These are phyloP conservation scores for Onchidella celtica DNA, from an alignment of 2,888 invertebrate genomes.

Conservation along the genomic window DNA sequence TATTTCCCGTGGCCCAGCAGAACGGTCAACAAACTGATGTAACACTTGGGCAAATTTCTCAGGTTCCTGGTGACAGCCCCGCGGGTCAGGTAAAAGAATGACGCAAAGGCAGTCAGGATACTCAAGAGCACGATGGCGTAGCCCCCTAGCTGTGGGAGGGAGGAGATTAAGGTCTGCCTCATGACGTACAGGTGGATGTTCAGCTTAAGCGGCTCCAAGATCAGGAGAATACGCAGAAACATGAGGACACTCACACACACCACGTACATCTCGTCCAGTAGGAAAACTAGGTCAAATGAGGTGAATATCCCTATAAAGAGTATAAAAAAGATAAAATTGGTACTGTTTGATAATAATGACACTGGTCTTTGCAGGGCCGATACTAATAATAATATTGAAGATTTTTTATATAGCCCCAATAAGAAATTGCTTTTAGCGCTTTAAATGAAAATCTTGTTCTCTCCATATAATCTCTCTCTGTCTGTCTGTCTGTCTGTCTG, in stretches of 20 bases:
- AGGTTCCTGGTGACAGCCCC: conserved; percentile 29
- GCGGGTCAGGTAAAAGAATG: conserved; percentile 42
- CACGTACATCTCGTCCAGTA: conserved; percentile 50
- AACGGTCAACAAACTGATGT: conserved; percentile 37
- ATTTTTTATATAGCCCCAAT: too few species aligned
- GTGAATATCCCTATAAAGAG: conserved; percentile 55
- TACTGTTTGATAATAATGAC: too few species aligned
- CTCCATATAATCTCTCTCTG: too few species aligned
- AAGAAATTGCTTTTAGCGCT: too few species aligned
- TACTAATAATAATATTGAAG: too few species aligned
- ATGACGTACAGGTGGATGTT: conserved; percentile 54
- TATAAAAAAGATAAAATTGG: too few species aligned
- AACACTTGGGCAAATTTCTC: too few species aligned
- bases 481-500: too few species aligned
- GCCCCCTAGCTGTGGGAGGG: conserved; percentile 43
- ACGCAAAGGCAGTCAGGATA: conserved; percentile 50
- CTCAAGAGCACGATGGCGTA: conserved; percentile 45
- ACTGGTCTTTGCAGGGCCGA: too few species aligned
- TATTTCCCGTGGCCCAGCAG: conserved; percentile 34
- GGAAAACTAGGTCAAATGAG: conserved; percentile 53
- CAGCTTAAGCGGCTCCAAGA: conserved; percentile 55
- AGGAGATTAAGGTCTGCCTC: conserved; percentile 43
- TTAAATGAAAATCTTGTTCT: too few species aligned
- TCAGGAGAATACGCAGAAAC: conserved; percentile 49
- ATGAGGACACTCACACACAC: conserved; percentile 47